These are phyloP conservation scores for Dorcus hopei DNA, from an alignment of 2,888 invertebrate species.

Conservation along the genomic window DNA sequence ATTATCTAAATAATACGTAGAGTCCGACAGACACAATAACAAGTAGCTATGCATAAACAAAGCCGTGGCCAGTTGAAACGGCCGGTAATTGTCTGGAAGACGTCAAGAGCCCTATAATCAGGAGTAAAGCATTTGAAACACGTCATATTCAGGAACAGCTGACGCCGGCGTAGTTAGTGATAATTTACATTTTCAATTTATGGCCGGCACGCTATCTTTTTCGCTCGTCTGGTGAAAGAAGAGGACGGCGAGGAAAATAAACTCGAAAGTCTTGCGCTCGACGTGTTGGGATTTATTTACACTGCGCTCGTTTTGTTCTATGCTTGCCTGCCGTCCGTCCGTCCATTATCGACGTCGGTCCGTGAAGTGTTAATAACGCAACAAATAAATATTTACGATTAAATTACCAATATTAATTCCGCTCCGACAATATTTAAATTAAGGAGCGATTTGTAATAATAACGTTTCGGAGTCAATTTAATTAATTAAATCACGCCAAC, in stretches of 20 bases:
- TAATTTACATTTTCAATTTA: constrained; percentile 25
- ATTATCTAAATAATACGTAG: too few relatives aligned
- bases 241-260: neutral
- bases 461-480: too few relatives aligned
- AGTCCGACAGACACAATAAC: too few relatives aligned
- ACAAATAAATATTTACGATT: too few relatives aligned
- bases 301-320: neutral
- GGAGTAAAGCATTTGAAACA: constrained; percentile 23
- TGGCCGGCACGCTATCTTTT: constrained; percentile 1
- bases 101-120: constrained; percentile 13
- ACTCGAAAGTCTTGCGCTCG: neutral
- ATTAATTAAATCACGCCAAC: too few relatives aligned
- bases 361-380: too few relatives aligned
- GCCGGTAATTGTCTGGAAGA: constrained; percentile 16
- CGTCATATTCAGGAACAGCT: constrained; percentile 33
- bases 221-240: neutral
- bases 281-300: constrained; percentile 1
- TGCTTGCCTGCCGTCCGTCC: too few relatives aligned
- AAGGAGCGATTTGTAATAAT: too few relatives aligned
- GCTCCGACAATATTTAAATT: too few relatives aligned
- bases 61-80: neutral
- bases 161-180: constrained; percentile 26
- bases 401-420: too few relatives aligned
- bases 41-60: too few relatives aligned
- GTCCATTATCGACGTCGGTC: too few relatives aligned